These are phyloP conservation scores for Spodoptera littoralis DNA, from an alignment of 2,888 invertebrate genomes.

Conservation along the genomic window DNA sequence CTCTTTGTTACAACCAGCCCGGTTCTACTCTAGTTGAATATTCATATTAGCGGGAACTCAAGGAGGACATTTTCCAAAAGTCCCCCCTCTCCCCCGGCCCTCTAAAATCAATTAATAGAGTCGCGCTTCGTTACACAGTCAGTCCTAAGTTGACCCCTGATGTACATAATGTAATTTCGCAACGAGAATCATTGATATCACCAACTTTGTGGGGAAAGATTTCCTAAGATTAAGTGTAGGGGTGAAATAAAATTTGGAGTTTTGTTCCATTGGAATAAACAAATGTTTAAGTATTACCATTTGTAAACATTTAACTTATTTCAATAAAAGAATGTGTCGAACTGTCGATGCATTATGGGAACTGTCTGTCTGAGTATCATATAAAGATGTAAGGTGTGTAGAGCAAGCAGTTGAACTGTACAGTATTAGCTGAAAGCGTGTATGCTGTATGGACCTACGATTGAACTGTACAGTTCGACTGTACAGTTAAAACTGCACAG, in stretches of 20 bases:
- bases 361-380: too few species aligned
- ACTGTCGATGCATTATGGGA: too few species aligned
- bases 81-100: conserved; percentile 57
- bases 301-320: too few species aligned
- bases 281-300: neutral
- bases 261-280: neutral
- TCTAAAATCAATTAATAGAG: conserved; percentile 81
- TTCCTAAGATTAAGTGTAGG: conserved; percentile 27
- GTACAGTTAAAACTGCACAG: too few species aligned
- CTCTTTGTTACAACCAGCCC: conserved; percentile 65
- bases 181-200: conserved; percentile 57
- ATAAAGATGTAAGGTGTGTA: too few species aligned
- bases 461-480: too few species aligned
- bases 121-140: conserved; percentile 75
- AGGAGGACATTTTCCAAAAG: conserved; percentile 58
- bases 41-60: conserved; percentile 66
- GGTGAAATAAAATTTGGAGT: conserved; percentile 25
- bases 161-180: conserved; percentile 68
- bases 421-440: too few species aligned
- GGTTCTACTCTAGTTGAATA: conserved; percentile 74
- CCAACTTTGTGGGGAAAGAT: conserved; percentile 29
- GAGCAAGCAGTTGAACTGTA: too few species aligned
- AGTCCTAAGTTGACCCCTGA: conserved; percentile 76
- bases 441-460: too few species aligned
- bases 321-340: too few species aligned